Conservation (phyloP, 2,113 vertebrate species). For the Ardeotis arabs region DNA sequence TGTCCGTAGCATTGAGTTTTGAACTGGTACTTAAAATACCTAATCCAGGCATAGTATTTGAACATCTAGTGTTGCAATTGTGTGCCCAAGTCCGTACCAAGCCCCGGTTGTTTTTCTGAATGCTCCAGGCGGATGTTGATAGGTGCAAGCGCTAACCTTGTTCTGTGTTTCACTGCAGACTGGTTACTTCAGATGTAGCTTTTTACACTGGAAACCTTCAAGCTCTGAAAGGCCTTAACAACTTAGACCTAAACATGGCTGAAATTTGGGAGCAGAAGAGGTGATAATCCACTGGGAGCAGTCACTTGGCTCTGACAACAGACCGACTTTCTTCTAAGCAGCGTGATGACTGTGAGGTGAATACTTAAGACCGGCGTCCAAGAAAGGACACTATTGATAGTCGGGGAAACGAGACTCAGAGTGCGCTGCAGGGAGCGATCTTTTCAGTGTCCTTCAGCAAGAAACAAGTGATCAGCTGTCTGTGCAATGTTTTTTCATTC, state of each 20-base stretch:
- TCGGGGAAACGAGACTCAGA: conserved; percentile 16
- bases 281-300: conserved; percentile 80
- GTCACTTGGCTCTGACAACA: conserved; percentile 40
- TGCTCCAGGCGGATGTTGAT: rapidly evolving
- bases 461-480: conserved; percentile 73
- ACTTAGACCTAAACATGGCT: conserved; percentile 91
- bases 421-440: conserved; percentile 62
- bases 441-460: conserved; percentile 50
- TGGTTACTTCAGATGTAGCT: conserved; percentile 95
- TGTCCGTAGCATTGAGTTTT: neutral
- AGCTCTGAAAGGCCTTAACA: conserved; percentile 90
- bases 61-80: rapidly evolving
- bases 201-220: conserved; percentile 98
- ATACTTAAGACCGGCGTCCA: conserved; percentile 35
- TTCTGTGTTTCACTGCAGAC: conserved; percentile 70
- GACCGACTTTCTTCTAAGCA: conserved; percentile 40
- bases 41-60: neutral
- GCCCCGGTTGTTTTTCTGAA: neutral
- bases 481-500: conserved; percentile 73
- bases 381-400: conserved; percentile 33
- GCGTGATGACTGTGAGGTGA: conserved; percentile 32
- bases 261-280: conserved; percentile 99
- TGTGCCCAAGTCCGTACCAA: rapidly evolving
- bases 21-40: neutral
- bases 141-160: neutral